Evolutionary conservation across 1,140 invertebrate species (phyloP).

Genomic region (Oryzaephilus surinamensis): DNA sequence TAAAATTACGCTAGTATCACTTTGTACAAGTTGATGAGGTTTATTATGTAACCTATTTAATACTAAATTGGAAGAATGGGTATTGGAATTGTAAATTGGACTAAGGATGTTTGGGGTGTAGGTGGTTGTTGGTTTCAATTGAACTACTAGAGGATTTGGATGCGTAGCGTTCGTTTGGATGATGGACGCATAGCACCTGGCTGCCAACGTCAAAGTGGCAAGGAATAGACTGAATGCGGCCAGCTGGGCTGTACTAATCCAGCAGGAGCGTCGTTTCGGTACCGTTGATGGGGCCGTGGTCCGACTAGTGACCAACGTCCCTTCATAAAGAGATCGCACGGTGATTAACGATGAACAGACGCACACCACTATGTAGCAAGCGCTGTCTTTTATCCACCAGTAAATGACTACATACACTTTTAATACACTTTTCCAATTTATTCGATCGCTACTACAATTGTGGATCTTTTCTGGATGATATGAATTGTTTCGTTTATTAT

Average conservation of each 20-base stretch:
- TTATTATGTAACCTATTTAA: conserved; percentile 21
- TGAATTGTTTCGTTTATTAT: background rate
- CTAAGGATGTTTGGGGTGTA: conserved; percentile 11
- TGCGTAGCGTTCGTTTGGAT: background rate
- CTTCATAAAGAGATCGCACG: conserved; percentile 22
- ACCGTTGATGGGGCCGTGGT: conserved; percentile 24
- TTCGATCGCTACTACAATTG: too few species aligned
- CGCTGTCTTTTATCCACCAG: too few species aligned
- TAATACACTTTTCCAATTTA: too few species aligned
- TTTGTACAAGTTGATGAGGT: conserved; percentile 16
- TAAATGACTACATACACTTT: too few species aligned
- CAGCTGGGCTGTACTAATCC: conserved; percentile 17
- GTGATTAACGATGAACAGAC: too few species aligned
- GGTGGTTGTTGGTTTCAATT: background rate
- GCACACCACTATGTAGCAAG: too few species aligned
- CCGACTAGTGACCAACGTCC: conserved; percentile 22
- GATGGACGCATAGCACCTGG: conserved; percentile 4
- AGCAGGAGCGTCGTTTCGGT: conserved; percentile 8
- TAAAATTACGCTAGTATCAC: conserved; percentile 20
- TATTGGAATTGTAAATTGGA: conserved; percentile 19
- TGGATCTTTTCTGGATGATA: too few species aligned
- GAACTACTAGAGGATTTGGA: background rate
- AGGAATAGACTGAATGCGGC: conserved; percentile 18
- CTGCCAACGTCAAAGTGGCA: conserved; percentile 22
- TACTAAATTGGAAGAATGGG: conserved; percentile 26